phyloP scores from a whole-genome alignment of 2,888 invertebrate genomes.

The Tethea ocularis region DNA sequence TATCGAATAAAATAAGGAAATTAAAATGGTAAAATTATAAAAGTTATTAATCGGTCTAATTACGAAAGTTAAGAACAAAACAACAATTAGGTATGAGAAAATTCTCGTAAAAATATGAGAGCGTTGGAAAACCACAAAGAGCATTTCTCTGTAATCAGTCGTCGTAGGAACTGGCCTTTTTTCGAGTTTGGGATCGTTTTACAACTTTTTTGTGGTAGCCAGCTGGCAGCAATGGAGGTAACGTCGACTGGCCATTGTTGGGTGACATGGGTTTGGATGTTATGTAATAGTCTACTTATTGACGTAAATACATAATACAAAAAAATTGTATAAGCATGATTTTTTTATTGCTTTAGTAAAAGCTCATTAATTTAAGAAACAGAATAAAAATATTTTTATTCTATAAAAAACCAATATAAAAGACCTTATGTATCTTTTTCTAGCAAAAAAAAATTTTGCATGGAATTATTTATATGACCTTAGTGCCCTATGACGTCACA shows the following conservation, averaged over 20 bases:
- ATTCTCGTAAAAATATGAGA: slow-evolving; percentile 24
- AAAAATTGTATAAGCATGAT: too few relatives aligned
- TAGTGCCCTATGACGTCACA: too few relatives aligned
- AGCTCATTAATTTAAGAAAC: too few relatives aligned
- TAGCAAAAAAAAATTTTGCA: too few relatives aligned
- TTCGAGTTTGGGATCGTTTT: slow-evolving; percentile 42
- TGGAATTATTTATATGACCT: too few relatives aligned
- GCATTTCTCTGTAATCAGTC: slow-evolving; percentile 51
- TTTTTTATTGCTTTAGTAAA: too few relatives aligned
- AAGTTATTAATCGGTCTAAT: not conserved
- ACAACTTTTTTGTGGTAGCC: slow-evolving; percentile 46
- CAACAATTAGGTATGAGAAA: slow-evolving; percentile 25
- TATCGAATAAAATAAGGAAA: not conserved
- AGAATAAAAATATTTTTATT: too few relatives aligned
- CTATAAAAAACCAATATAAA: too few relatives aligned
- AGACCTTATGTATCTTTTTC: too few relatives aligned
- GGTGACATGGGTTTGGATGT: not conserved
- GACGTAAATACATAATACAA: too few relatives aligned
- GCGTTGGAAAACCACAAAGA: slow-evolving; percentile 45
- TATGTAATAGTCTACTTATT: too few relatives aligned
- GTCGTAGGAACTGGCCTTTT: slow-evolving; percentile 40
- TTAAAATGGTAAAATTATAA: not conserved
- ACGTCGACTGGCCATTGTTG: slow-evolving; percentile 9
- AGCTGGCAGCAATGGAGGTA: slow-evolving; percentile 20
- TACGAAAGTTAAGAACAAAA: slow-evolving; percentile 15